Evolutionary conservation across 1,140 invertebrate species (phyloP).

Genomic region (Tetragonula clypearis): DNA sequence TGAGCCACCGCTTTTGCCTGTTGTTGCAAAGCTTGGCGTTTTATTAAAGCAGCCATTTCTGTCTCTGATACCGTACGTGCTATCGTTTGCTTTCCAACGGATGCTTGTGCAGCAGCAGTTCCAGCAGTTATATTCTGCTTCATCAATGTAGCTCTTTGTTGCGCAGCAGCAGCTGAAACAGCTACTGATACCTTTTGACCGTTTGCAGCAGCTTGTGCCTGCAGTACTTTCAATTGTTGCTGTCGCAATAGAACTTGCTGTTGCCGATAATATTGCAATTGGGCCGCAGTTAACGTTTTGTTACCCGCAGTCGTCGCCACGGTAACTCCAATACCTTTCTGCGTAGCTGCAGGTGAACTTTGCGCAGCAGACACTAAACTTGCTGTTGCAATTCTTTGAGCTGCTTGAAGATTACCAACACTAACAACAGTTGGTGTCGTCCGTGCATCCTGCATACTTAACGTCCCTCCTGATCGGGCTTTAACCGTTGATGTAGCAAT

Average conservation of each 20-base stretch:
- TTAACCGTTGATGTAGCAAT: constrained; percentile 72
- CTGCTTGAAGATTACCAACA: constrained; percentile 74
- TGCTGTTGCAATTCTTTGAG: constrained; percentile 73
- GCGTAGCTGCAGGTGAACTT: constrained; percentile 65
- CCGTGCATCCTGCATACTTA: constrained; percentile 75
- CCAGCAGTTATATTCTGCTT: constrained; percentile 80
- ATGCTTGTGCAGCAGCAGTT: constrained; percentile 73
- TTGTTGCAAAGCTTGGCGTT: constrained; percentile 85
- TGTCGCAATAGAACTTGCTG: constrained; percentile 79
- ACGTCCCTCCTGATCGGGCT: constrained; percentile 67
- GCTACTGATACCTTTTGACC: constrained; percentile 77
- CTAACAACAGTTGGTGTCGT: constrained; percentile 73
- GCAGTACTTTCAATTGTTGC: constrained; percentile 76
- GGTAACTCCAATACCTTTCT: constrained; percentile 77
- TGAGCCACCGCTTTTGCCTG: constrained; percentile 82
- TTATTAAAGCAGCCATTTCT: constrained; percentile 88
- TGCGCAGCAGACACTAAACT: constrained; percentile 74
- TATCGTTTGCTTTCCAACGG: constrained; percentile 80
- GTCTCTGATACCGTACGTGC: constrained; percentile 84
- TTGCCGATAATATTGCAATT: constrained; percentile 82
- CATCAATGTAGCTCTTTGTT: constrained; percentile 76
- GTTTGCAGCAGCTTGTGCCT: constrained; percentile 69
- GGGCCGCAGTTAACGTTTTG: constrained; percentile 82
- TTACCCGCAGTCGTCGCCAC: constrained; percentile 75
- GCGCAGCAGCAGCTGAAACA: constrained; percentile 68